phyloP scores from a whole-genome alignment of 1,140 invertebrate species.

The Ylistrum balloti region DNA sequence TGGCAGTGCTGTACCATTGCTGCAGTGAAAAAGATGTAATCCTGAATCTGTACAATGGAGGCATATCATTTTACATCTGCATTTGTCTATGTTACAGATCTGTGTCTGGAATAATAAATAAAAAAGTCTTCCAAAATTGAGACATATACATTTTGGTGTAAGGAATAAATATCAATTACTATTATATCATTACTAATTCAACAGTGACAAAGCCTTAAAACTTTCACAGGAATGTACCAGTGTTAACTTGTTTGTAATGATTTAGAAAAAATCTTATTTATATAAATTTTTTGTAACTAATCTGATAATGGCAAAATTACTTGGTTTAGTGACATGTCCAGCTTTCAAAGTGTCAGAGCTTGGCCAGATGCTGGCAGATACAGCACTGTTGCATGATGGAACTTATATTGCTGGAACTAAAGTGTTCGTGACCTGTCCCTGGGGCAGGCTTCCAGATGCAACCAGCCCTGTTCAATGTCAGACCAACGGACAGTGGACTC shows the following conservation, averaged over 20 bases:
- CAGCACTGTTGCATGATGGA: slow-evolving; percentile 52
- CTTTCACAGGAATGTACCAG: too few species aligned
- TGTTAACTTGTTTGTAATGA: too few species aligned
- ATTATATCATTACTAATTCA: too few species aligned
- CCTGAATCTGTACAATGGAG: too few species aligned
- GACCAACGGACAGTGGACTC: slow-evolving; percentile 62
- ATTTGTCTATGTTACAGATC: not conserved
- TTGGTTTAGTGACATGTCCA: slow-evolving; percentile 61
- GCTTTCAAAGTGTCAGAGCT: slow-evolving; percentile 56
- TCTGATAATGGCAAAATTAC: not conserved
- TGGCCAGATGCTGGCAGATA: slow-evolving; percentile 53
- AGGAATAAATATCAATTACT: too few species aligned
- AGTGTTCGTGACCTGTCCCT: slow-evolving; percentile 61
- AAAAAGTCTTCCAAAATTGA: too few species aligned
- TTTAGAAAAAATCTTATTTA: too few species aligned
- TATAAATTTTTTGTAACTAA: not conserved
- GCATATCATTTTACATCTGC: too few species aligned
- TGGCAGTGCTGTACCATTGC: too few species aligned
- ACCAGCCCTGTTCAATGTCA: slow-evolving; percentile 58
- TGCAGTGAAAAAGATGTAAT: too few species aligned
- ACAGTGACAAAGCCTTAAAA: too few species aligned
- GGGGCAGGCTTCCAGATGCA: slow-evolving; percentile 56
- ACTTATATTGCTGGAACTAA: slow-evolving; percentile 62
- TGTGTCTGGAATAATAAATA: not conserved
- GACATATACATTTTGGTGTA: too few species aligned